A percentile compares a stretch with the other conserved stretches of the same genome.
phyloP scores from a whole-genome alignment of 2,113 vertebrate species.

The Merops nubicus region DNA sequence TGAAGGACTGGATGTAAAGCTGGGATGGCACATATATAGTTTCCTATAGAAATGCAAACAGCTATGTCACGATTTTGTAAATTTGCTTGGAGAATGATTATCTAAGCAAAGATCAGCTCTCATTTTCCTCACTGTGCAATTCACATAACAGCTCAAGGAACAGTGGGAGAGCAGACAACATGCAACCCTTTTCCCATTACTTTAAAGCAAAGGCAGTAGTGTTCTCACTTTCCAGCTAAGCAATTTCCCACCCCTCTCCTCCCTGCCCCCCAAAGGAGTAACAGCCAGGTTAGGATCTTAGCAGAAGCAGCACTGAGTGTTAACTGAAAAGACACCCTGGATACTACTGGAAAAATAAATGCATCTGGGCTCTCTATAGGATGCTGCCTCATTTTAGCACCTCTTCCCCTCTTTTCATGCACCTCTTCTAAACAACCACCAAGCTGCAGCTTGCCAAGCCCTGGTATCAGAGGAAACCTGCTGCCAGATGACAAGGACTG shows the following conservation, averaged over 20 bases:
- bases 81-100: not conserved
- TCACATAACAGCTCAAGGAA: not conserved
- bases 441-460: not conserved
- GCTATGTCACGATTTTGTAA: not conserved
- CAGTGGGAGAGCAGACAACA: not conserved
- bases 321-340: not conserved
- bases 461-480: not conserved
- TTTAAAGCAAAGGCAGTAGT: not conserved
- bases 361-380: not conserved
- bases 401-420: not conserved
- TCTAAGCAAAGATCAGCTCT: not conserved
- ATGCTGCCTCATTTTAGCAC: not conserved
- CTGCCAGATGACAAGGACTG: not conserved
- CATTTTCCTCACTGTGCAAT: not conserved
- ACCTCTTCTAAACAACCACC: not conserved
- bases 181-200: rapidly evolving
- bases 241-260: too few species aligned
- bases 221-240: not conserved
- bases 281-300: not conserved
- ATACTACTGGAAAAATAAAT: not conserved
- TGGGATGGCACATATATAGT: not conserved
- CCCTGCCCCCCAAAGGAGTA: not conserved
- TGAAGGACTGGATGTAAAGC: not conserved
- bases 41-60: not conserved
- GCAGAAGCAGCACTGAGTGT: not conserved